Evolutionary conservation across 2,113 vertebrate species (phyloP), one percentile per base, ranked within the genome.

Genomic region (Collichthys lucidus): DNA sequence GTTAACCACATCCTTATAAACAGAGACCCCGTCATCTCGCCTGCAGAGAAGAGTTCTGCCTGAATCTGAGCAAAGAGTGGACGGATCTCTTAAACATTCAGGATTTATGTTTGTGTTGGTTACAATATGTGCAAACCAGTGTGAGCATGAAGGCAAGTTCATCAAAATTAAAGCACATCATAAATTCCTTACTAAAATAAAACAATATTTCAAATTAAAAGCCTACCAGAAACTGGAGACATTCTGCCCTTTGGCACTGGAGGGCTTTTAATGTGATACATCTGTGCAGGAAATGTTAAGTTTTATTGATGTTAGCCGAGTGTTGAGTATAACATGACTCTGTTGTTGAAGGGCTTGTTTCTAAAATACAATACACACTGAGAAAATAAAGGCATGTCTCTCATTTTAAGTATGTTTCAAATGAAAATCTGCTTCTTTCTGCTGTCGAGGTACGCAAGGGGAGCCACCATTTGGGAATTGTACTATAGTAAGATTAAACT

Each of bases 1-100:
- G 83, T 92, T 88, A 77, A 82, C 73, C 80, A 68, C 82, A 66
- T 81, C 76, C 84, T 83, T 75, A 52, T 88, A 79, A 93, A 90
- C 75, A 73, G 52, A 69, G 59, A 74, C 14, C 69, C 72, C 53
- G 60, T 83, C 74, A 62, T 81, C 74, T 71, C 49, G 49, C 79
- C 50, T 50, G 71, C 44, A 55, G 56, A 72, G 42, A 74, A 74
- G 57, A 72, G 76, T 31, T 82, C 69, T 60, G 79, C 65, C 29
- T 68, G 82, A 82, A 73, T 80, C 29, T 40, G 15, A 52, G 57
- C 17, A 53, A 57, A 24, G 19, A 40, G 59, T 5, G 56, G 20
- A 60, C 22, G 1, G 8, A 55, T 17, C 26, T 52, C 44, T 52
- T 22, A 35, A 22, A 44, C 17, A 15, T 14, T 71, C n/a, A 57